These are phyloP conservation scores for Phylloscopus trochiloides DNA, from an alignment of 2,113 vertebrate genomes.

Conservation along the genomic window DNA sequence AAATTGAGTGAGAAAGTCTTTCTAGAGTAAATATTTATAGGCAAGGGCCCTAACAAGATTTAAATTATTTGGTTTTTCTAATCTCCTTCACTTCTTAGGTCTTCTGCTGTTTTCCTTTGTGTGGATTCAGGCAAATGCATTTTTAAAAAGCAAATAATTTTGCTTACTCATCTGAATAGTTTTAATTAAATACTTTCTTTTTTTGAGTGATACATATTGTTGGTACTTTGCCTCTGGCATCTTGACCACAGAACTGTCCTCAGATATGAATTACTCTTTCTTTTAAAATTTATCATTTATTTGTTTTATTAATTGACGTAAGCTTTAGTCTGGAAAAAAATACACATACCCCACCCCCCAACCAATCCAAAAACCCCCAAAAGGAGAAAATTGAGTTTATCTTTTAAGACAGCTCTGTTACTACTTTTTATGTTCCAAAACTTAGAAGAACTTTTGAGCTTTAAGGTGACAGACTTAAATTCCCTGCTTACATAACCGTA, in stretches of 20 bases:
- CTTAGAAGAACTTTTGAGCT: neutral
- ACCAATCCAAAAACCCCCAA: neutral
- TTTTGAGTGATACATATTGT: neutral
- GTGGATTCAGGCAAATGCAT: neutral
- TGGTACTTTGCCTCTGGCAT: neutral
- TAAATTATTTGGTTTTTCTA: neutral
- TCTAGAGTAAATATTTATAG: neutral
- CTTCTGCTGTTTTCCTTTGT: neutral
- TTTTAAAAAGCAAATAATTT: neutral
- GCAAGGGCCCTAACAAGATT: neutral
- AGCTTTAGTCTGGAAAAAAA: neutral
- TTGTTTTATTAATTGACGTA: neutral
- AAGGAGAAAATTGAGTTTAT: neutral
- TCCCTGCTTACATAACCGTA: neutral
- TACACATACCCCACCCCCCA: fast-evolving
- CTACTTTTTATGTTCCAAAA: neutral
- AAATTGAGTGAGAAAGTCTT: neutral
- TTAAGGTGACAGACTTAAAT: neutral
- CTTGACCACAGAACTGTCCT: neutral
- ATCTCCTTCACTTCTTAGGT: neutral
- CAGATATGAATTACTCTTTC: neutral
- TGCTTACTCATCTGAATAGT: neutral
- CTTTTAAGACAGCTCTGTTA: neutral
- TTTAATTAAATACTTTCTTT: neutral
- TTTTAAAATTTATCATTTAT: neutral